phyloP scores from a whole-genome alignment of 2,888 invertebrate species.

The Macropis europaea region DNA sequence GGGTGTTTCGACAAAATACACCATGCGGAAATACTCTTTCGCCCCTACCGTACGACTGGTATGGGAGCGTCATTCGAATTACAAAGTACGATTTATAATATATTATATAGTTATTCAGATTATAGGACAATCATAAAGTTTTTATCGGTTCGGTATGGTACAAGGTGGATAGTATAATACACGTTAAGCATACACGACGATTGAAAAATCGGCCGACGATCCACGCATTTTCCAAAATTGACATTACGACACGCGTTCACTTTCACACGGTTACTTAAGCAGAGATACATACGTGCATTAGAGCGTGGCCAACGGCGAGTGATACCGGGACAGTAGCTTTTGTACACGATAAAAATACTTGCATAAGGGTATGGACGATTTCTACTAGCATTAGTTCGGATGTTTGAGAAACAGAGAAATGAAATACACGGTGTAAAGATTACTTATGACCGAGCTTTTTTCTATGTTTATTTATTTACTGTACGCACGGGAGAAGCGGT shows the following conservation, averaged over 20 bases:
- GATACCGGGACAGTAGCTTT: slow-evolving; percentile 57
- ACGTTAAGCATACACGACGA: slow-evolving; percentile 15
- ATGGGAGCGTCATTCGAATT: slow-evolving; percentile 26
- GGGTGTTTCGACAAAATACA: slow-evolving; percentile 26
- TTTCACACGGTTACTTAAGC: slow-evolving; percentile 47
- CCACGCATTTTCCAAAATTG: slow-evolving; percentile 25
- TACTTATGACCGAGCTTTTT: slow-evolving; percentile 35
- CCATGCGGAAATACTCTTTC: slow-evolving; percentile 50
- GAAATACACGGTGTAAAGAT: slow-evolving; percentile 11
- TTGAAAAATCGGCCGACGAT: slow-evolving; percentile 14
- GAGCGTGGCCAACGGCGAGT: slow-evolving; percentile 38
- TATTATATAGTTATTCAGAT: slow-evolving; percentile 40
- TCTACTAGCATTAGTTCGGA: slow-evolving; percentile 22
- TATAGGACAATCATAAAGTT: slow-evolving; percentile 60
- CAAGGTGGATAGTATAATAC: slow-evolving; percentile 42
- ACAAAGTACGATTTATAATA: slow-evolving; percentile 32
- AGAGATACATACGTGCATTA: slow-evolving; percentile 15
- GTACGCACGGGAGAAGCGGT: slow-evolving; percentile 35
- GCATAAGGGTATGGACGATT: slow-evolving; percentile 42
- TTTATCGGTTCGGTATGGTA: slow-evolving; percentile 46
- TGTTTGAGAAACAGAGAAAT: slow-evolving; percentile 13
- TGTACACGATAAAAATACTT: slow-evolving; percentile 45
- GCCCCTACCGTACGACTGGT: slow-evolving; percentile 11
- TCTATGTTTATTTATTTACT: slow-evolving; percentile 60
- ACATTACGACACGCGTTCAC: slow-evolving; percentile 9